phyloP scores from a whole-genome alignment of 35 echinoderm and acorn worm genomes.

The Acanthaster planci region DNA sequence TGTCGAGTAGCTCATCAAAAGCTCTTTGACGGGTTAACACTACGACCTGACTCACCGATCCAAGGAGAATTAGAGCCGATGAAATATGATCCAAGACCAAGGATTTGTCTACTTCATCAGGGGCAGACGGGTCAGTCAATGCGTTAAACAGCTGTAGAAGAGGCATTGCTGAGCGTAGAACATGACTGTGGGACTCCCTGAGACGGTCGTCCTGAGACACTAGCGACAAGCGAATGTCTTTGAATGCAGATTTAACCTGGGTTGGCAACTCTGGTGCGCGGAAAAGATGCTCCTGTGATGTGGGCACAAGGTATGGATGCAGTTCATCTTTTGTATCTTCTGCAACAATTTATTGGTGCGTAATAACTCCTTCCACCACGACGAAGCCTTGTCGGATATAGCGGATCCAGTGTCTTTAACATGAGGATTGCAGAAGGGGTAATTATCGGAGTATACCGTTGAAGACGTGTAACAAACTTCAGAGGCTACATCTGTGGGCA shows the following conservation, averaged over 20 bases:
- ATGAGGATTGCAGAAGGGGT: conserved; percentile 3
- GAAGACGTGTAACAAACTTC: neutral
- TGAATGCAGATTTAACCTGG: neutral
- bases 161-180: neutral
- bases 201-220: neutral
- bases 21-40: neutral
- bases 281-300: neutral
- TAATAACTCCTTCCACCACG: conserved; percentile 2
- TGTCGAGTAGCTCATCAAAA: neutral
- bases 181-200: neutral
- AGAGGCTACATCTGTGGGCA: neutral
- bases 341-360: neutral
- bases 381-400: neutral
- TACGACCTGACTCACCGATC: neutral
- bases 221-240: neutral
- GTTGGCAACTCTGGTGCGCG: neutral
- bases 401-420: neutral
- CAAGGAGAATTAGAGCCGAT: neutral
- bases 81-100: conserved; percentile 7
- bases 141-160: neutral
- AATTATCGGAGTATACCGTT: neutral
- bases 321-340: conserved; percentile 2
- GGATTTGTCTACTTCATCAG: neutral
- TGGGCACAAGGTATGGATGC: neutral
- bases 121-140: neutral